These are phyloP conservation scores for human (Homo sapiens) DNA, from an alignment of 2,113 vertebrate genomes.

Conservation along the genomic window GRCh38 chrX:92418001-92418500, in stretches of 20 bases:
- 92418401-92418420: background rate
- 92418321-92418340: background rate
- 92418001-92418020: conserved; percentile 43
- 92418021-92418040: background rate
- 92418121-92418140: background rate
- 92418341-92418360: background rate
- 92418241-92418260: background rate
- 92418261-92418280: background rate
- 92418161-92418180: background rate
- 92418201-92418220: background rate
- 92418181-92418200: background rate
- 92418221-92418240: background rate
- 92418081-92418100: background rate
- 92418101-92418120: background rate
- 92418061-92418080: background rate
- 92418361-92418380: background rate
- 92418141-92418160: background rate
- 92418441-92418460: background rate
- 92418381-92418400: background rate
- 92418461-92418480: background rate
- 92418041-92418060: background rate
- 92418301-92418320: background rate
- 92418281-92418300: background rate
- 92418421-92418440: background rate
- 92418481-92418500: background rate